These are phyloP conservation scores for Stratiolaelaps scimitus DNA, from an alignment of 1,140 invertebrate species.

Conservation along the genomic window DNA sequence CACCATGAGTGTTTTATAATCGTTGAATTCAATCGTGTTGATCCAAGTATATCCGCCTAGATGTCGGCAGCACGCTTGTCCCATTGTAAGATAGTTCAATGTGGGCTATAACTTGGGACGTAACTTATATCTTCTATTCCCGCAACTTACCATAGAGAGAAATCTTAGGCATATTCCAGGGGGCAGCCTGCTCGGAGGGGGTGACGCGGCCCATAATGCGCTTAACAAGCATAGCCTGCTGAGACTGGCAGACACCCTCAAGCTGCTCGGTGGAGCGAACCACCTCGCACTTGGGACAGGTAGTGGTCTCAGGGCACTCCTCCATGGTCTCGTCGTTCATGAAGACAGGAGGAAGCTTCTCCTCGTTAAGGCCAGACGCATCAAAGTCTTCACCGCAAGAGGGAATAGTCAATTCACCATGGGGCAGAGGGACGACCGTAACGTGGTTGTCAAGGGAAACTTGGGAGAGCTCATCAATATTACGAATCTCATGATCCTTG, in stretches of 20 bases:
- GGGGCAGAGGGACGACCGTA: not conserved
- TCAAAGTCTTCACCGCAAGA: not conserved
- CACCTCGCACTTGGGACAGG: conserved; percentile 23
- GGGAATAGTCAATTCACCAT: conserved; percentile 11
- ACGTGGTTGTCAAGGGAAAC: not conserved
- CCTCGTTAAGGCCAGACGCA: not conserved
- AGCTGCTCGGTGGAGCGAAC: not conserved
- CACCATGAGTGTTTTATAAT: not conserved
- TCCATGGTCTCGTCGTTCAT: not conserved
- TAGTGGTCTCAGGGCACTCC: not conserved
- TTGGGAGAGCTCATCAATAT: not conserved
- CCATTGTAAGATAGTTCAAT: not conserved
- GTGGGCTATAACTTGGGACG: not conserved
- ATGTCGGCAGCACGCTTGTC: too few relatives aligned
- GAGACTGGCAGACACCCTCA: conserved; percentile 12
- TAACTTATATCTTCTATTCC: not conserved
- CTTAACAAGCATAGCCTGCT: conserved; percentile 14
- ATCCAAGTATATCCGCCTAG: too few relatives aligned
- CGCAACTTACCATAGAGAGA: not conserved
- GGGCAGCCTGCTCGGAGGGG: not conserved
- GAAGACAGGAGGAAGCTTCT: conserved; percentile 21
- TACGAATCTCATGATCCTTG: not conserved
- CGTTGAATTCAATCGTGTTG: not conserved
- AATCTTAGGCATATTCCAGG: conserved; percentile 25
- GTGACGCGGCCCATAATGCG: not conserved